Evolutionary conservation across 1,140 invertebrate species (phyloP), one percentile per base, ranked within the genome.

Genomic region (Cephus cinctus): DNA sequence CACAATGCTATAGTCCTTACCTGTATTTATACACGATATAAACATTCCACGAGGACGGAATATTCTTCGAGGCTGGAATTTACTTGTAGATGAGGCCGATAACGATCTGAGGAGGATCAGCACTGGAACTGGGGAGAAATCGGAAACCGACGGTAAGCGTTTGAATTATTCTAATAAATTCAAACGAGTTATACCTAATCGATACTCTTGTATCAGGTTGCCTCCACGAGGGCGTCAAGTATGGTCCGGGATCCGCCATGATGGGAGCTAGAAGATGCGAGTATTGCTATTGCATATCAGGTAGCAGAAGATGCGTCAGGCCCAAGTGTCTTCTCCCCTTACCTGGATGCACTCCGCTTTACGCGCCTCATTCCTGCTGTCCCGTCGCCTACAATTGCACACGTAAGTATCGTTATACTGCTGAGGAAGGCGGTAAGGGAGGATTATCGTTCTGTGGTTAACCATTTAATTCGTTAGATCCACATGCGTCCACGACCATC

Each of bases 211-310:
- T n/a, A 66, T 65, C 69, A 87, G 88, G 85, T 48, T 91, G 89
- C 65, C 72, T 87, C 47, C 76, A 82, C 39, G 86, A 87, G 50
- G 88, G 88, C 9, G 84, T 85, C n/a, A 73, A 85, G 44, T 92
- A 88, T 69, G 86, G 83, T 6, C 85, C 87, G 25, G 92, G 92
- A 0, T 93, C 90, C 2, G 91, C 91, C 0, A 90, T 94, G 87
- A 77, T 84, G 46, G 85, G 86, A 2, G 85, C 83, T 8, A 82
- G 83, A 39, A 79, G 83, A 4, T 94, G 92, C 73, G 87, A 92
- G 71, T 90, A 92, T 65, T 94, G 92, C 72, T 94, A 90, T 73
- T 94, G 92, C 63, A 87, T 92, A 45, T 77, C 76, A 54, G 90
- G 89, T 4, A 75, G 80, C 40, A 82, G 89, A 59, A 84, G 83